A percentile compares a stretch with the other conserved stretches of the same genome.
Evolutionary conservation across 2,113 vertebrate genomes (phyloP).

Genomic region (Aptenodytes patagonicus): DNA sequence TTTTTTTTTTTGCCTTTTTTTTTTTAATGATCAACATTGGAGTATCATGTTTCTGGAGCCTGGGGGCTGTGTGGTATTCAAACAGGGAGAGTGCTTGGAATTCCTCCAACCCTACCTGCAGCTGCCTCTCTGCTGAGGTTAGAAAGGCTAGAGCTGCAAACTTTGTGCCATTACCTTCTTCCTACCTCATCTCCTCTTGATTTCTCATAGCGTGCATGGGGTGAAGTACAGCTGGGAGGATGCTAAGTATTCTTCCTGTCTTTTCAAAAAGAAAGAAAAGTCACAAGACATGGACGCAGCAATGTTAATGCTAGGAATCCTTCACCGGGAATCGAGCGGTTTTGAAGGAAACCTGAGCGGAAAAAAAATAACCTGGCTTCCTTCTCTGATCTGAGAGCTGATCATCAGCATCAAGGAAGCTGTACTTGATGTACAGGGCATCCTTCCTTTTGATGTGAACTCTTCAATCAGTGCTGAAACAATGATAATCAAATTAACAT

Average conservation of each 20-base stretch:
- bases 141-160: not conserved
- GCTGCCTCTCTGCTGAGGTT: constrained; percentile 45
- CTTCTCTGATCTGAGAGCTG: constrained; percentile 56
- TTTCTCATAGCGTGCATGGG: not conserved
- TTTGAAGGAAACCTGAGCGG: constrained; percentile 68
- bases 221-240: not conserved
- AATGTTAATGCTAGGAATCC: constrained; percentile 51
- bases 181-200: not conserved
- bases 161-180: not conserved
- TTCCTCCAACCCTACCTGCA: constrained; percentile 75
- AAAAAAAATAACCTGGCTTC: constrained; percentile 59
- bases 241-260: not conserved
- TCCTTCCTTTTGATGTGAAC: constrained; percentile 65
- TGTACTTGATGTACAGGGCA: constrained; percentile 60
- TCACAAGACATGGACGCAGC: constrained; percentile 40
- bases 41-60: constrained; percentile 77
- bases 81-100: constrained; percentile 73
- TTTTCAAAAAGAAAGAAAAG: not conserved
- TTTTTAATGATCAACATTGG: constrained; percentile 70
- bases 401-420: constrained; percentile 68
- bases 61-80: constrained; percentile 73
- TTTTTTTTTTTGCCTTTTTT: not conserved
- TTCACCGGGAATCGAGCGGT: constrained; percentile 62
- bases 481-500: constrained; percentile 75
- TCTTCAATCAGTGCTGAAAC: constrained; percentile 75